Evolutionary conservation across 2,888 invertebrate genomes (phyloP), one percentile per base, ranked within the genome.

Genomic region (Caenorhabditis sp.): DNA sequence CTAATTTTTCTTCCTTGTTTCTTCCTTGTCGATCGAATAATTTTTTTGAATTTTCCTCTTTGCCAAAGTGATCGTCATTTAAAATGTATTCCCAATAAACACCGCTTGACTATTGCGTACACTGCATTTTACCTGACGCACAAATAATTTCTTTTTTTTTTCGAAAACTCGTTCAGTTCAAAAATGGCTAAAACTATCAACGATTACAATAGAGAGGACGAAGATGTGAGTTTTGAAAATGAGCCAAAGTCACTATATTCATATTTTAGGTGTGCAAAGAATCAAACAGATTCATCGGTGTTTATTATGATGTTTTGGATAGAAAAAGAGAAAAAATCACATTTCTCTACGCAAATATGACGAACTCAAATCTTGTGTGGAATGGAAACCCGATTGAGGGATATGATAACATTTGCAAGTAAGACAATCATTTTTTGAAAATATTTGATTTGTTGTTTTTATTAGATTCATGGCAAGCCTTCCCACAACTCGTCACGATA

Each of bases 261-360:
- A 57, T 27, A 66, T 73, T 62, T 59, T 10, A 76, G 68, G 21
- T 74, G 2, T 77, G 79, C 59, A 63, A 62, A 12, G 74, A 76
- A 51, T 95, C 94, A 0, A 93, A 94, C 89, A 93, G 94, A 84
- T 95, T 96, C 85, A 93, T 93, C 3, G 93, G 93, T 89, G 90
- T 95, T 3, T 96, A 93, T 88, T 96, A 95, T 88, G 93, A 94
- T 84, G 92, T 92, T 84, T 90, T 94, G 69, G 95, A 96, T 86
- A 57, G 82, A 57, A 94, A 93, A 88, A 91, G 93, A 79, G 82
- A 82, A 23, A 73, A 73, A 37, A 73, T 80, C 19, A 66, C 65
- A 19, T 76, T 73, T 50, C 43, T 82, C 27, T 81, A 81, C 58
- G 50, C 69, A 10, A 70, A 76, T 5, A 94, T 94, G 57, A 92